Percentiles rank a stretch among this genome's conserved stretches.
phyloP scores from a whole-genome alignment of 2,888 invertebrate genomes.

The Nomada hirtipes region DNA sequence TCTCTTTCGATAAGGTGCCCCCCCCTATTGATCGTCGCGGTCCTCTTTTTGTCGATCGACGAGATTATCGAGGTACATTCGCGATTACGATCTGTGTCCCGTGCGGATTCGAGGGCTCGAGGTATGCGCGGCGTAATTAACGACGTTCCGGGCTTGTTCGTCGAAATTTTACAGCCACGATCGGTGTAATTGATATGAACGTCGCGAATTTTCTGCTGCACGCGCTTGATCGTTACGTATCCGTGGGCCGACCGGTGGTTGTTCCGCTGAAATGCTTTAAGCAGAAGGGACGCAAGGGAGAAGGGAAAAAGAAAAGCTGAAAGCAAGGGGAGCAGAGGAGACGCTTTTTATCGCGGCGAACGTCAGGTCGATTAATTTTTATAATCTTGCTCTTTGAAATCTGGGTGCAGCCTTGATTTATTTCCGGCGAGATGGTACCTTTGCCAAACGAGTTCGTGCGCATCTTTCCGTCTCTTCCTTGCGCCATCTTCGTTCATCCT shows the following conservation, averaged over 20 bases:
- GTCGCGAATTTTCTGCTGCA: constrained; percentile 29
- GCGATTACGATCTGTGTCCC: constrained; percentile 57
- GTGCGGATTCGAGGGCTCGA: constrained; percentile 53
- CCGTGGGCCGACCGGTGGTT: constrained; percentile 30
- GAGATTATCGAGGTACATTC: constrained; percentile 47
- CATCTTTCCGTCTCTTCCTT: constrained; percentile 19
- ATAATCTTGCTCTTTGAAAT: constrained; percentile 74
- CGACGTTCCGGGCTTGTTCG: constrained; percentile 61
- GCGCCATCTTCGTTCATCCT: background rate
- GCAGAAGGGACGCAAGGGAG: background rate
- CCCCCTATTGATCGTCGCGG: background rate
- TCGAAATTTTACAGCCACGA: constrained; percentile 70
- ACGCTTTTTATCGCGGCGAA: constrained; percentile 68
- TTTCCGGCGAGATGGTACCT: constrained; percentile 73
- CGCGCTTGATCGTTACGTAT: constrained; percentile 36
- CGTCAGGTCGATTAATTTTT: constrained; percentile 74
- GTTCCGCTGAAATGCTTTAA: constrained; percentile 27
- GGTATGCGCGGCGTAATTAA: constrained; percentile 61
- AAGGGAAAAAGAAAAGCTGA: background rate
- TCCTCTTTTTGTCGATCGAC: constrained; percentile 44
- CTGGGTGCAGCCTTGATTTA: constrained; percentile 76
- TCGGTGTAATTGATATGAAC: constrained; percentile 72
- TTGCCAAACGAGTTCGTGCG: constrained; percentile 64
- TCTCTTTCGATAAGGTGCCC: constrained; percentile 2
- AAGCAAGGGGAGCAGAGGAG: constrained; percentile 22